Evolutionary conservation across 35 echinoderm and acorn worm genomes (phyloP), one percentile per base, ranked within the genome.

Genomic region (Acanthaster planci): DNA sequence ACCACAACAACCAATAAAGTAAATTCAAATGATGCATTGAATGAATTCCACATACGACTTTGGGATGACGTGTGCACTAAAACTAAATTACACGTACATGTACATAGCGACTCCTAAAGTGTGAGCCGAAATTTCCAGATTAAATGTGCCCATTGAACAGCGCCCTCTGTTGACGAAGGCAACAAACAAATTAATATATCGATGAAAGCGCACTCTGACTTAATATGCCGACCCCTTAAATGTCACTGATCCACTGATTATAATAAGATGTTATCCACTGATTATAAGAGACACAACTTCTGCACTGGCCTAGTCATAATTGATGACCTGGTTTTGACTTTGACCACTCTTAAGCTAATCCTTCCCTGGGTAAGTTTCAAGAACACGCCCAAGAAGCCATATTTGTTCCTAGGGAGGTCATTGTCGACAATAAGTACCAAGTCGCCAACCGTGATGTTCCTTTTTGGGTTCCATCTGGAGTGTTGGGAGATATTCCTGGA

Each of bases 371-470:
- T 84, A 78, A 5, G 80, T 90, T 56, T 84, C 81, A 3, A 27
- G 0, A 37, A 90, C 64, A 9, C 60, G 80, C 19, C 88, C 88
- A 9, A 90, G 9, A 1, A 76, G 10, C 60, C 88, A 90, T 22
- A n/a, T n/a, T 76, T 90, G 18, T 90, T 90, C 18, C 81, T 75
- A 16, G 81, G 81, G 52, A 75, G 27, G 1, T 82, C 52, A 14
- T 85, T 50, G 58, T 85, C 82, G 7, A 86, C 55, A 34, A 91
- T 47, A 1, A 86, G 52, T 16, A 91, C 89, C 55, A 90, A 27
- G 38, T 90, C 82, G 7, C 76, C 82, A 51, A 9, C 17, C 31
- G 84, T 8, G 12, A 90, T 15, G 38, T 90, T 90, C 78, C 39
- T 79, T 30, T 64, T 15, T 35, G 42, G 67, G n/a, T n/a, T 79